Conservation (phyloP, 2,113 vertebrate species). For the Corythaixoides concolor region DNA sequence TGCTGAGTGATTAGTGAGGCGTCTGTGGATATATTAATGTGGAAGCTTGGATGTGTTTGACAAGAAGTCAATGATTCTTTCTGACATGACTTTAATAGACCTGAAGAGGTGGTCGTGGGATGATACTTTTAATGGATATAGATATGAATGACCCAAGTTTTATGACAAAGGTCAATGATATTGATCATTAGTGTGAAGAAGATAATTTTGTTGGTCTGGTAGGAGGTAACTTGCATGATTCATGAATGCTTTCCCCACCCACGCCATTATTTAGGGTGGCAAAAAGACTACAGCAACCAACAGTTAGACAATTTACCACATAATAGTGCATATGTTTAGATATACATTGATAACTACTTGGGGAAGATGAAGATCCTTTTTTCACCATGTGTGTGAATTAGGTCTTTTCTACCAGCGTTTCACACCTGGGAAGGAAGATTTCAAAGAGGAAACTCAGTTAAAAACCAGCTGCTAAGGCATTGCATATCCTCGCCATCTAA, state of each 20-base stretch:
- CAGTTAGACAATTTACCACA: background rate
- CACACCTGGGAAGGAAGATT: background rate
- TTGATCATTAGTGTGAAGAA: conserved; percentile 67
- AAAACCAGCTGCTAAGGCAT: background rate
- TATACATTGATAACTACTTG: background rate
- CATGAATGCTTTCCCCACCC: conserved; percentile 32
- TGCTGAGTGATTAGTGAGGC: conserved; percentile 62
- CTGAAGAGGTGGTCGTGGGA: conserved; percentile 70
- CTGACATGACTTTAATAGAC: conserved; percentile 75
- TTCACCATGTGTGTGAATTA: background rate
- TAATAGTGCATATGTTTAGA: background rate
- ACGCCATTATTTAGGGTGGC: background rate
- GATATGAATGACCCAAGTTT: conserved; percentile 70
- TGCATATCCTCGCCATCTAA: background rate
- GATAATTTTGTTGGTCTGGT: conserved; percentile 71
- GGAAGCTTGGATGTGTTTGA: conserved; percentile 70
- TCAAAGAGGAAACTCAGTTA: background rate
- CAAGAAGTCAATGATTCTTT: conserved; percentile 78
- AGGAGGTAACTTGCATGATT: conserved; percentile 68
- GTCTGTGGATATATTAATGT: conserved; percentile 61
- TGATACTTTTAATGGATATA: conserved; percentile 72
- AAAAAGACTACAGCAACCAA: background rate
- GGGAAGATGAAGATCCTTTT: background rate
- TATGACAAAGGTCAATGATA: conserved; percentile 78
- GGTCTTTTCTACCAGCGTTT: background rate